phyloP scores from a whole-genome alignment of 37 sponge, comb jelly and placozoan species.

The Cliona cf. orientalis region DNA sequence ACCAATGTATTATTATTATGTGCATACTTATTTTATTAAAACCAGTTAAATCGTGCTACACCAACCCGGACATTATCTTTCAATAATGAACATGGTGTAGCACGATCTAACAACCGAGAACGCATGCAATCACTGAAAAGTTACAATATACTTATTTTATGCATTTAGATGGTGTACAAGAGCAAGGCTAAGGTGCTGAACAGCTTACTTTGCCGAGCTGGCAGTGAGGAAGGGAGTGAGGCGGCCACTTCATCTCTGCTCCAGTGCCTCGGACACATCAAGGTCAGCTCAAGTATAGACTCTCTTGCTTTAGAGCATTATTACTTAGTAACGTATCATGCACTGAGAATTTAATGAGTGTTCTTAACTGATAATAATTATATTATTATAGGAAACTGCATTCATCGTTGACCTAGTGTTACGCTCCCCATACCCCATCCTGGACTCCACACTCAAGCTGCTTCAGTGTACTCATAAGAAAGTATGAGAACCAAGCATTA shows the following conservation, averaged over 20 bases:
- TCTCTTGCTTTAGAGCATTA: background rate
- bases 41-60: no score
- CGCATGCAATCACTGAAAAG: no score
- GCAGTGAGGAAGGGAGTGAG: background rate
- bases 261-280: constrained; percentile 15
- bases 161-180: constrained; percentile 45
- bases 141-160: no score
- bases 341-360: background rate
- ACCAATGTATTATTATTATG: no score
- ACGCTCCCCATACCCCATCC: constrained; percentile 9
- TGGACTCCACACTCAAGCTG: constrained; percentile 4
- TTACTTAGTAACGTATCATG: background rate
- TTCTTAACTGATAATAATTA: background rate
- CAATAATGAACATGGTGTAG: no score
- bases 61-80: no score
- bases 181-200: constrained; percentile 36
- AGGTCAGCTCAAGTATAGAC: no score
- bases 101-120: no score
- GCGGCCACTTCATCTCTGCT: constrained; percentile 6
- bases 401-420: constrained; percentile 32
- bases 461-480: constrained; percentile 13
- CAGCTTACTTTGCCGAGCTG: background rate
- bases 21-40: no score
- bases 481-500: no score
- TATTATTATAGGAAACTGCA: constrained; percentile 21